phyloP scores from a whole-genome alignment of 1,140 invertebrate genomes.

The Dysdera silvatica region DNA sequence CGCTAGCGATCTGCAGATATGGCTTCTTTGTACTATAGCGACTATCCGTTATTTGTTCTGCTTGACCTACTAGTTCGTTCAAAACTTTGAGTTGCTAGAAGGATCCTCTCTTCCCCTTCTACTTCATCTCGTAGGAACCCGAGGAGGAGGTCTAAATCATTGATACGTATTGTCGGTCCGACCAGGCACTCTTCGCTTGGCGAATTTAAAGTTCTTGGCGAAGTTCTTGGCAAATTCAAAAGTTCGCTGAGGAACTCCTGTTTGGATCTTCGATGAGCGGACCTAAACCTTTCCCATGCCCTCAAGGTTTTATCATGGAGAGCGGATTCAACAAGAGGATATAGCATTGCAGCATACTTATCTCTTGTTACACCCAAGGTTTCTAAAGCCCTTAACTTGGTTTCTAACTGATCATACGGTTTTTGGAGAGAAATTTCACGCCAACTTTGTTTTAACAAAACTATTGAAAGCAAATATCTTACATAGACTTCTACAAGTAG shows the following conservation, averaged over 20 bases:
- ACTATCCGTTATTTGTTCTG: background rate
- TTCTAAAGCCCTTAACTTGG: conserved; percentile 39
- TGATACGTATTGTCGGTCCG: background rate
- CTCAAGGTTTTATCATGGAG: conserved; percentile 15
- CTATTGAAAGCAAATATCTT: conserved; percentile 32
- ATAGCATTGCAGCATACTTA: conserved; percentile 41
- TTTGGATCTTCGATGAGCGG: background rate
- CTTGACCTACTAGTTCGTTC: background rate
- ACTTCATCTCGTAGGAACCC: conserved; percentile 9
- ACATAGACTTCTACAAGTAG: conserved; percentile 1
- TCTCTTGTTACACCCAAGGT: conserved; percentile 40
- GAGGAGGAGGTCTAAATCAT: conserved; percentile 5
- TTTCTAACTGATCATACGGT: conserved; percentile 30
- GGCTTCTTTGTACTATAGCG: background rate
- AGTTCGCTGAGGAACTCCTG: too few species aligned
- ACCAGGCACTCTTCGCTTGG: background rate
- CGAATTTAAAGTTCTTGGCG: too few species aligned
- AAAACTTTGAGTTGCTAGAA: background rate
- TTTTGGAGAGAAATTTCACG: background rate
- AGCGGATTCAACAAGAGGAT: conserved; percentile 41
- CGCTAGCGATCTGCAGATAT: conserved; percentile 1
- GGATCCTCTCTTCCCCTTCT: conserved; percentile 1
- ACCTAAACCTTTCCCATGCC: conserved; percentile 2
- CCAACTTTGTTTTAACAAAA: background rate
- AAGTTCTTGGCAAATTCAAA: too few species aligned